Base-by-base conservation (phyloP, 1,140 invertebrate genomes). In the Pogonomyrmex barbatus region DNA sequence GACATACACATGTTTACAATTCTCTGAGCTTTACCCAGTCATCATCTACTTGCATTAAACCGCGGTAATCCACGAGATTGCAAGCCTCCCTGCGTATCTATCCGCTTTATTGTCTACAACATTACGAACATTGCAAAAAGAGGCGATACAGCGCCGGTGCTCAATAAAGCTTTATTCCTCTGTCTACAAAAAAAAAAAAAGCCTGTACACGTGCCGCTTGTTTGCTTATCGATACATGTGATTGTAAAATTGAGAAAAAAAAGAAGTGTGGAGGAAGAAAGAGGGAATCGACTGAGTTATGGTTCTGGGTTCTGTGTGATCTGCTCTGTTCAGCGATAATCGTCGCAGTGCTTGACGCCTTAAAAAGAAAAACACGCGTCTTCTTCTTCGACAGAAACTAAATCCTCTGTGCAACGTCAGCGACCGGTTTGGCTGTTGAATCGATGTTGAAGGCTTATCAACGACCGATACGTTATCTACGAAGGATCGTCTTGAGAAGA, bases 331-430 rank as follows among this genome's bases (percentile, higher is more conserved):
- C 47, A 50, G 36, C 60, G 62, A 71, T 78, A 36, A 54, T 73
- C 78, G 87, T 78, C 70, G 47, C 14, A 39, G 17, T 77, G 45
- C 24, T 86, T 71, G 60, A 50, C 76, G 77, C 58, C 30, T 78
- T 75, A 83, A 63, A 85, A 76, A 73, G 9, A 71, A 88, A 90
- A 54, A 36, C 62, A 81, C 77, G 45, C 52, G n/a, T 86, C 77
- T 86, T 90, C 87, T 90, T 87, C 79, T 89, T 67, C n/a, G 50
- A 90, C 89, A 90, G 89, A 90, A 75, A 81, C 10, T 70, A 62
- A 78, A 54, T 56, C 45, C n/a, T 45, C 33, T 52, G 30, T 76
- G 39, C 58, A 42, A 33, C 65, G 30, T 58, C 65, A 33, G 42
- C 63, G 47, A 65, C 10, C 76, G 36, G 30, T 39, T 42, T 42